Evolutionary conservation across 2,113 vertebrate genomes (phyloP).

Genomic region (Fregetta grallaria): DNA sequence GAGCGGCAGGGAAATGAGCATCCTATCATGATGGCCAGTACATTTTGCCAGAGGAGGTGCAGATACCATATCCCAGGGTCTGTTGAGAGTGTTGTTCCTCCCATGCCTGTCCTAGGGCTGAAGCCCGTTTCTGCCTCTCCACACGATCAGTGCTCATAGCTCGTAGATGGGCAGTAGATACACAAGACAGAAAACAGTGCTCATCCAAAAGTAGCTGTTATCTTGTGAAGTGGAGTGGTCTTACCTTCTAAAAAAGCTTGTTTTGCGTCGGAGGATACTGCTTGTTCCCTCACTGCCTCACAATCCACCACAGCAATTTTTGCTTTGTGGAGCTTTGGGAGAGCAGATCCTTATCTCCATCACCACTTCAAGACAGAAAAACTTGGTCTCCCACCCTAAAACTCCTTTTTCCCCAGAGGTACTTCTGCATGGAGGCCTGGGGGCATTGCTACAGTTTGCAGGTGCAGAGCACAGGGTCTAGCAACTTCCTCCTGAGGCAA

Average conservation of each 20-base stretch:
- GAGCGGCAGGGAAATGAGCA: background rate
- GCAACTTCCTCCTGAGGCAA: background rate
- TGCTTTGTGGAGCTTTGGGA: background rate
- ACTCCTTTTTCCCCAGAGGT: background rate
- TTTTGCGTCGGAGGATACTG: background rate
- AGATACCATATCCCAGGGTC: background rate
- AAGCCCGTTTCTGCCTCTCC: background rate
- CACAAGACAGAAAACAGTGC: background rate
- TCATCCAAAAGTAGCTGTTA: background rate
- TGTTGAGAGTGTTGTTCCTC: background rate
- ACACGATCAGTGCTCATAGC: rapidly evolving
- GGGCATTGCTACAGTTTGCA: background rate
- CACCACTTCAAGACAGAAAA: background rate
- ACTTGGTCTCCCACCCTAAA: background rate
- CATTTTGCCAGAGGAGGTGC: background rate
- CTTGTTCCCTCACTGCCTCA: background rate
- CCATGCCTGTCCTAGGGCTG: background rate
- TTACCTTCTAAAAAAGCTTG: background rate
- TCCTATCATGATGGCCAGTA: background rate
- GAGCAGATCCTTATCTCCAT: background rate
- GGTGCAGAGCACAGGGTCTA: background rate
- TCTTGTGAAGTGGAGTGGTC: background rate
- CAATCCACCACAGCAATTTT: background rate
- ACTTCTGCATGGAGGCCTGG: background rate
- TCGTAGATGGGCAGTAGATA: background rate